Percentiles rank a stretch among this genome's conserved stretches.
Conservation (phyloP, 2,113 vertebrate species). For the Sebastes schlegelii region DNA sequence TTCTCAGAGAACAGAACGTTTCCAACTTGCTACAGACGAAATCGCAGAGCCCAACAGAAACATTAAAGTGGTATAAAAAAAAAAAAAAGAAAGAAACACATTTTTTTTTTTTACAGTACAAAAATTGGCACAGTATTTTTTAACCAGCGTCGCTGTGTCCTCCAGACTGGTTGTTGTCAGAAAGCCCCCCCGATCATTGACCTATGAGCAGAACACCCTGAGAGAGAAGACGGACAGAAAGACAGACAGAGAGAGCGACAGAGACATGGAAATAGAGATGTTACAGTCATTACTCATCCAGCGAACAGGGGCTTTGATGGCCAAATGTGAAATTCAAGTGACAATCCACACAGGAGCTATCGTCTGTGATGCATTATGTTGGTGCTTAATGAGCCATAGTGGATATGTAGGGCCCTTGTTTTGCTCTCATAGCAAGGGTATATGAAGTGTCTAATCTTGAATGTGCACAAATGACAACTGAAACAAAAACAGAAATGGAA, state of each 20-base stretch:
- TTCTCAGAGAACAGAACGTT: constrained; percentile 70
- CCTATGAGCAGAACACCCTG: constrained; percentile 87
- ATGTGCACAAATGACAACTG: constrained; percentile 68
- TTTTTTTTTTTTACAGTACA: constrained; percentile 72
- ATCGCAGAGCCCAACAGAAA: constrained; percentile 77
- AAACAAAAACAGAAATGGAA: constrained; percentile 73
- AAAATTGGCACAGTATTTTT: constrained; percentile 87
- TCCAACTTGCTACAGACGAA: constrained; percentile 79
- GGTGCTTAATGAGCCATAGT: constrained; percentile 69
- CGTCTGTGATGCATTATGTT: constrained; percentile 71
- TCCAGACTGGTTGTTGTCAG: constrained; percentile 57
- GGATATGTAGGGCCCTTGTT: constrained; percentile 67
- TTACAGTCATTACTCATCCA: constrained; percentile 67
- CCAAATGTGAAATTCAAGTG: constrained; percentile 75
- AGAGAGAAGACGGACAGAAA: constrained; percentile 41
- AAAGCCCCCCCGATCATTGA: constrained; percentile 39
- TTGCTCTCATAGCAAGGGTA: constrained; percentile 57
- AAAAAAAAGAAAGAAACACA: constrained; percentile 61
- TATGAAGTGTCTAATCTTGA: constrained; percentile 76
- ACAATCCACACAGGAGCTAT: constrained; percentile 70
- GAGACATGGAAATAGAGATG: constrained; percentile 60
- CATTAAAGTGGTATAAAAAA: constrained; percentile 69
- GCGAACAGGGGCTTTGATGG: constrained; percentile 63
- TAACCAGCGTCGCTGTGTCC: constrained; percentile 63
- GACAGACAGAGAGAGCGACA: constrained; percentile 42